Evolutionary conservation across 2,888 invertebrate genomes (phyloP), one percentile per base, ranked within the genome.

Genomic region (Priapulus caudatus): DNA sequence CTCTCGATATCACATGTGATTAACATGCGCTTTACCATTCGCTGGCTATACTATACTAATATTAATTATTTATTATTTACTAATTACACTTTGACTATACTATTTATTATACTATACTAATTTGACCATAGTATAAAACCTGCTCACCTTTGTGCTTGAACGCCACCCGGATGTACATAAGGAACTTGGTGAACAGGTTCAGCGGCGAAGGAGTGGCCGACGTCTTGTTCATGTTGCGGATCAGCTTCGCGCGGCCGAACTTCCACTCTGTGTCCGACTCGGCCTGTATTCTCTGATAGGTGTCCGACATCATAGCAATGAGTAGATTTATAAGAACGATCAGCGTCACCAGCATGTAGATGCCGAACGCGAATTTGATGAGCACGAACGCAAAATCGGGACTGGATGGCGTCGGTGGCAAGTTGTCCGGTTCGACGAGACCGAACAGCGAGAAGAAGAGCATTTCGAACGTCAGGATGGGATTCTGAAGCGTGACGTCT

Each of bases 251-350:
- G 66, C 98, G 75, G 22, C 98, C 97, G 71, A 93, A 99, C 75
- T 98, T 98, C 98, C 98, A 98, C 74, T 99, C 98, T 65, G 92
- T 95, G 75, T 98, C 98, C 46, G 97, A 97, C 81, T 97, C 95
- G 33, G 95, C 95, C 82, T 98, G 89, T 69, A 95, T 95, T 70
- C 93, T 82, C 75, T 97, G 95, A 76, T 98, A 97, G 67, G 97
- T 97, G 80, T 97, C 95, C 76, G 93, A 93, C 93, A 97, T 95
- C 95, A 97, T 95, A 78, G 97, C 97, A 81, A 97, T 97, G 73
- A 97, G 85, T 72, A 97, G 83, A 77, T 97, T 95, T 77, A 95
- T 90, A 69, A 97, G 82, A 72, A 97, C 95, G 76, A 97, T 88
- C 72, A 93, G 85, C 64, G 92, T 91, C 73, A 97, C 90, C 81